Evolutionary conservation across 1,140 invertebrate species (phyloP).

Genomic region (Argopecten irradians): DNA sequence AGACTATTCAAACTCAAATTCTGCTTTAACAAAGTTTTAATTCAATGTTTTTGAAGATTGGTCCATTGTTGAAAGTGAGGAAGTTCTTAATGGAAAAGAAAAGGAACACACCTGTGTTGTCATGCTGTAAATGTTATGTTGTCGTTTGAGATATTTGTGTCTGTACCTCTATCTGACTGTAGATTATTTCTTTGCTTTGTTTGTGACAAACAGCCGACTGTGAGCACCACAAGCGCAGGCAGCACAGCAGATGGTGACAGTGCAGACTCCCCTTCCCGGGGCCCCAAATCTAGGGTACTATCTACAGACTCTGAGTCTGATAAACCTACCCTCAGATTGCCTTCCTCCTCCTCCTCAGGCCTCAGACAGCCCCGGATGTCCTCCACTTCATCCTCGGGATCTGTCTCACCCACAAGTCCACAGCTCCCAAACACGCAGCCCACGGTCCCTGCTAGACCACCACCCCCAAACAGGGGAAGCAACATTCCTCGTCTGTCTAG

Average conservation of each 20-base stretch:
- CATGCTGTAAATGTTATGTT: conserved; percentile 17
- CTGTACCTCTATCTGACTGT: not conserved
- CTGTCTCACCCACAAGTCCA: conserved; percentile 32
- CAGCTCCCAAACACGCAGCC: conserved; percentile 16
- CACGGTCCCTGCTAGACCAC: conserved; percentile 33
- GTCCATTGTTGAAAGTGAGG: no score
- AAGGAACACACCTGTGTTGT: no score
- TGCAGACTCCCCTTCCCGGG: not conserved
- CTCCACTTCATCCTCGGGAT: conserved; percentile 41
- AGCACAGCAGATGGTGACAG: not conserved
- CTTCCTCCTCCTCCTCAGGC: conserved; percentile 40
- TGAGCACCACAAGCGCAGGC: conserved; percentile 13
- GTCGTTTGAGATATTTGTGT: not conserved
- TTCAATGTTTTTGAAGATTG: no score
- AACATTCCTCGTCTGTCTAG: conserved; percentile 25
- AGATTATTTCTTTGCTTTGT: conserved; percentile 18
- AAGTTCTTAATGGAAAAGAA: no score
- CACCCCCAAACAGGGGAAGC: conserved; percentile 10
- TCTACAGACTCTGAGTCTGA: conserved; percentile 34
- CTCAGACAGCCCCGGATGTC: conserved; percentile 42
- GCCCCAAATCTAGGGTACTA: conserved; percentile 1
- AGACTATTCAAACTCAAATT: no score
- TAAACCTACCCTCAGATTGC: conserved; percentile 34
- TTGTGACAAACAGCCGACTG: not conserved
- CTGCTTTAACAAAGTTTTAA: no score